phyloP scores from a whole-genome alignment of 2,797 vertebrate species.

The Danionella dracula region DNA sequence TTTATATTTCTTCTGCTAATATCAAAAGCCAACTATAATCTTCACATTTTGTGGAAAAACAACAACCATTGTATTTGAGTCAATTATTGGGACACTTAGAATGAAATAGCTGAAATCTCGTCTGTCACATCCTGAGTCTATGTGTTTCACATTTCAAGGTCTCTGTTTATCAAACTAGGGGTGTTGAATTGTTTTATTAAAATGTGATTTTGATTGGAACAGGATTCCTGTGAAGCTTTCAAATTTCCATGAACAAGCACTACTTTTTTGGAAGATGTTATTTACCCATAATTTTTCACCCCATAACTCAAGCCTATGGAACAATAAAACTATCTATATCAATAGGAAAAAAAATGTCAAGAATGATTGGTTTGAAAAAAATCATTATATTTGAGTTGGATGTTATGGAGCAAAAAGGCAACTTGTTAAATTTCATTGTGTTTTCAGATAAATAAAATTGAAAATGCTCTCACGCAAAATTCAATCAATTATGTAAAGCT shows the following conservation, averaged over 20 bases:
- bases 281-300: not conserved
- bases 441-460: not conserved
- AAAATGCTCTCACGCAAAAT: not conserved
- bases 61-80: not conserved
- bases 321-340: not conserved
- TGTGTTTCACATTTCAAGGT: not conserved
- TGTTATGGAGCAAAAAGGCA: not conserved
- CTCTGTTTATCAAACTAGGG: not conserved
- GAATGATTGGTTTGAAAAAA: not conserved
- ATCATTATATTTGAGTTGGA: not conserved
- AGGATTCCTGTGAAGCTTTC: not conserved
- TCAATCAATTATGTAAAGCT: not conserved
- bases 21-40: not conserved
- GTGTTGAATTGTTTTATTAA: not conserved
- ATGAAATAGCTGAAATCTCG: not conserved
- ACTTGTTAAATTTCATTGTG: not conserved
- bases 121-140: not conserved
- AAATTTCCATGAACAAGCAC: not conserved
- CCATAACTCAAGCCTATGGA: not conserved
- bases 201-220: not conserved
- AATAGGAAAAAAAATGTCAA: not conserved
- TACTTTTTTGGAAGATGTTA: not conserved
- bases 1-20: not conserved
- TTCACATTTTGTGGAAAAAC: slow-evolving; percentile 4
- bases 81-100: not conserved